Percentiles rank a stretch among this genome's conserved stretches.
These are phyloP conservation scores for Orthosia gothica DNA, from an alignment of 2,888 invertebrate species.

Conservation along the genomic window DNA sequence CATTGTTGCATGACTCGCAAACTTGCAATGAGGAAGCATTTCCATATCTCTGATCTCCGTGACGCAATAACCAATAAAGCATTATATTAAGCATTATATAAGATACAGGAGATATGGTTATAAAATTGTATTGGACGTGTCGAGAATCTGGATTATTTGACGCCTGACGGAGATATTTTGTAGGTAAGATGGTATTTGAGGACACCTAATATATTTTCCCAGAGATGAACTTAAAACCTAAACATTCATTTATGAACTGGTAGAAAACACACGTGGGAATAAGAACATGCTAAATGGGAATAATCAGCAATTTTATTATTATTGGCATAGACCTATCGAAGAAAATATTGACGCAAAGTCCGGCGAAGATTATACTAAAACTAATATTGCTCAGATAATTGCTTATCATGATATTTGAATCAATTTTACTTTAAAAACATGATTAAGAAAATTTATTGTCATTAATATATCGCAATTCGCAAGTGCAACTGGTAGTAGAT, in stretches of 20 bases:
- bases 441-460: constrained; percentile 8
- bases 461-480: constrained; percentile 4
- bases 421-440: not conserved
- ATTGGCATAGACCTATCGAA: not conserved
- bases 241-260: too few relatives aligned
- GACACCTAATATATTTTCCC: not conserved
- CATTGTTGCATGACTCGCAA: constrained; percentile 27
- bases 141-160: constrained; percentile 31
- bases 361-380: not conserved
- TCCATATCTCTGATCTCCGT: constrained; percentile 36
- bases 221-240: not conserved
- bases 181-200: not conserved
- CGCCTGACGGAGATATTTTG: constrained; percentile 14
- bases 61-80: constrained; percentile 42
- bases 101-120: constrained; percentile 8
- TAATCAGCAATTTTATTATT: too few relatives aligned
- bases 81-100: constrained; percentile 40
- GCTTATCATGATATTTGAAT: constrained; percentile 2
- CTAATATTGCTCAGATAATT: not conserved
- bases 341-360: not conserved
- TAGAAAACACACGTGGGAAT: not conserved
- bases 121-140: constrained; percentile 13
- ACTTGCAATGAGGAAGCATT: constrained; percentile 42
- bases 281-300: too few relatives aligned
- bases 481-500: constrained; percentile 19